These are phyloP conservation scores for Emydocephalus ijimae DNA, from an alignment of 2,113 vertebrate genomes.

Conservation along the genomic window DNA sequence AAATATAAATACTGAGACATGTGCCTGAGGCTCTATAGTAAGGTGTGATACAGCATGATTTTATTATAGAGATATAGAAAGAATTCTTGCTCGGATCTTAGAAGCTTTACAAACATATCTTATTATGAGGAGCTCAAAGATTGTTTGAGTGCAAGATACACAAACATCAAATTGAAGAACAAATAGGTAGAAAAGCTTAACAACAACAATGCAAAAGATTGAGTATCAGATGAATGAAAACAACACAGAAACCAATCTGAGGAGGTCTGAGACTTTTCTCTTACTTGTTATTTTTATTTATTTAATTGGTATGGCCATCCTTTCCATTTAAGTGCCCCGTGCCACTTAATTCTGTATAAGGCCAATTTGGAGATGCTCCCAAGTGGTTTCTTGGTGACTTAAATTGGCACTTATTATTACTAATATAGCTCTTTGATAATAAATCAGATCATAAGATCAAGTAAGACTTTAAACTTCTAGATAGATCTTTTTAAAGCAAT, in stretches of 20 bases:
- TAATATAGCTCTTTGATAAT: background rate
- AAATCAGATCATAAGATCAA: background rate
- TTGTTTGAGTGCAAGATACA: background rate
- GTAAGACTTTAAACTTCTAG: background rate
- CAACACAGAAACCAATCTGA: background rate
- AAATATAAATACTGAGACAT: slow-evolving; percentile 23
- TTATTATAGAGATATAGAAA: background rate
- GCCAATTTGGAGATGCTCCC: background rate
- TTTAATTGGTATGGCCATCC: background rate
- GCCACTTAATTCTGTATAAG: background rate
- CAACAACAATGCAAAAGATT: background rate
- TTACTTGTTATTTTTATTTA: background rate
- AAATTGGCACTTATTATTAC: background rate
- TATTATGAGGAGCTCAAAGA: slow-evolving; percentile 15
- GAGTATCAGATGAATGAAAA: background rate
- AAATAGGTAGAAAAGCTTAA: background rate
- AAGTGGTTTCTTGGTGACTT: background rate
- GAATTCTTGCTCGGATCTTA: background rate
- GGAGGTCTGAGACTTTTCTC: background rate
- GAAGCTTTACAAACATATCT: slow-evolving; percentile 1
- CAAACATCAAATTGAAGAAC: background rate
- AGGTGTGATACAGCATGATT: slow-evolving; percentile 11
- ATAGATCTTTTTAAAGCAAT: background rate
- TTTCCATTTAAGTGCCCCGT: background rate
- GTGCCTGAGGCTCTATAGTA: slow-evolving; percentile 4